These are phyloP conservation scores for Parnassius mnemosyne DNA, from an alignment of 2,888 invertebrate species.

Conservation along the genomic window DNA sequence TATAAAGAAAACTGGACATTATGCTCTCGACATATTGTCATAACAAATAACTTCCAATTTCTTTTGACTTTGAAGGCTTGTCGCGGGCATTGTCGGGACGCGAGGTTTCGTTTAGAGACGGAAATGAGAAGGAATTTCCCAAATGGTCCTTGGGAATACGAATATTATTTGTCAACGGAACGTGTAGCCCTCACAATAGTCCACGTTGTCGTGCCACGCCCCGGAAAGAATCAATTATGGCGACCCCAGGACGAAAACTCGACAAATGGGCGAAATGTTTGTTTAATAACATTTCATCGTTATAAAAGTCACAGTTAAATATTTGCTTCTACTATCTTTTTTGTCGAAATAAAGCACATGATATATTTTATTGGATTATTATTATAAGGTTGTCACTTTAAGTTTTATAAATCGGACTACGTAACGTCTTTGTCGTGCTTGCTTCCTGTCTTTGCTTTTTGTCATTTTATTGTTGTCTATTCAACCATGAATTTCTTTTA, in stretches of 20 bases:
- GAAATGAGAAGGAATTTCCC: conserved; percentile 75
- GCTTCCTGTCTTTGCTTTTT: conserved; percentile 36
- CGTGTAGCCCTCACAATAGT: conserved; percentile 56
- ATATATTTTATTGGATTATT: not conserved
- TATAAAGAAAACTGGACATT: conserved; percentile 19
- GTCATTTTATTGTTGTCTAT: not conserved
- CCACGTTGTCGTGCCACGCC: conserved; percentile 57
- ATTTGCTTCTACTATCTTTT: conserved; percentile 59
- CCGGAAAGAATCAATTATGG: conserved; percentile 80
- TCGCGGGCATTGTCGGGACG: conserved; percentile 60
- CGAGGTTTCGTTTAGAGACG: conserved; percentile 68
- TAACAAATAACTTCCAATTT: conserved; percentile 64
- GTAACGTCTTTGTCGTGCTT: conserved; percentile 48
- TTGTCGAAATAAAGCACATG: not conserved
- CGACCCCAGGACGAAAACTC: conserved; percentile 63
- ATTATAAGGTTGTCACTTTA: conserved; percentile 46
- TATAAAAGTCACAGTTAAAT: conserved; percentile 72
- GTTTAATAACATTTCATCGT: conserved; percentile 77
- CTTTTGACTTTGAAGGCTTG: conserved; percentile 67
- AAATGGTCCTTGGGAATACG: conserved; percentile 60
- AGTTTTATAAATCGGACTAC: conserved; percentile 35
- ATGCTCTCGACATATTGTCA: conserved; percentile 62
- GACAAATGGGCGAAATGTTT: conserved; percentile 79
- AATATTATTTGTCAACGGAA: conserved; percentile 67
- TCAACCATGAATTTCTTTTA: too few relatives aligned